A percentile compares a stretch with the other conserved stretches of the same genome.
Evolutionary conservation across 2,113 vertebrate genomes (phyloP).

Genomic region (Forbesichthys agassizii): DNA sequence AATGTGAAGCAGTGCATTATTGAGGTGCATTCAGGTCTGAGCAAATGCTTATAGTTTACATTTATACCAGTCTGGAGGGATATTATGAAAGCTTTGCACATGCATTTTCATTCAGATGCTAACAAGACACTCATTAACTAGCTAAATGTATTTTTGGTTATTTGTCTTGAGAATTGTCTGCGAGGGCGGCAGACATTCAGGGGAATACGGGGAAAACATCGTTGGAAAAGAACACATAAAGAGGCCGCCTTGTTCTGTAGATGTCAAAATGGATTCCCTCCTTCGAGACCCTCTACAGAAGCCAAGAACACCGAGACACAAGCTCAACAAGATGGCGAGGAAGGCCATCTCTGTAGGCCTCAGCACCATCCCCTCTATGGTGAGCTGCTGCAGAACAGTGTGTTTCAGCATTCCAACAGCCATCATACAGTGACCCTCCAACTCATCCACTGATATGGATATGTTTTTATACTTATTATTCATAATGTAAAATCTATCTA

Average conservation of each 20-base stretch:
- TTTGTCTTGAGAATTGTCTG: slow-evolving; percentile 9
- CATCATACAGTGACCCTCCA: too few species aligned
- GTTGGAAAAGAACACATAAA: background rate
- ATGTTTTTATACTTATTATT: too few species aligned
- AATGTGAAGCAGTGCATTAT: slow-evolving; percentile 54
- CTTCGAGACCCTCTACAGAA: background rate
- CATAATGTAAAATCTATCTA: too few species aligned
- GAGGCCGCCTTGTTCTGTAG: slow-evolving; percentile 21
- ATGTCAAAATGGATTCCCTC: slow-evolving; percentile 11
- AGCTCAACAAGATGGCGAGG: too few species aligned
- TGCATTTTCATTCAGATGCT: slow-evolving; percentile 1
- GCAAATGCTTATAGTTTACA: slow-evolving; percentile 17
- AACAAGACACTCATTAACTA: background rate
- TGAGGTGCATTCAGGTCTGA: slow-evolving; percentile 35
- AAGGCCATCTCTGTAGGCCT: too few species aligned
- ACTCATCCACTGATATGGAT: too few species aligned
- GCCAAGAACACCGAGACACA: background rate
- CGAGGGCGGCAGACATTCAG: slow-evolving; percentile 19
- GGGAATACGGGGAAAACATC: slow-evolving; percentile 11
- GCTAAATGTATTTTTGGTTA: background rate
- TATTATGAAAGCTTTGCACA: slow-evolving; percentile 4
- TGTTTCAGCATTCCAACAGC: too few species aligned
- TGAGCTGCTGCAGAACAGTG: too few species aligned
- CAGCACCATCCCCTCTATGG: too few species aligned
- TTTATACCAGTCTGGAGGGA: slow-evolving; percentile 24